Conservation (phyloP, 1,140 invertebrate genomes). For the Pogonomyrmex californicus region DNA sequence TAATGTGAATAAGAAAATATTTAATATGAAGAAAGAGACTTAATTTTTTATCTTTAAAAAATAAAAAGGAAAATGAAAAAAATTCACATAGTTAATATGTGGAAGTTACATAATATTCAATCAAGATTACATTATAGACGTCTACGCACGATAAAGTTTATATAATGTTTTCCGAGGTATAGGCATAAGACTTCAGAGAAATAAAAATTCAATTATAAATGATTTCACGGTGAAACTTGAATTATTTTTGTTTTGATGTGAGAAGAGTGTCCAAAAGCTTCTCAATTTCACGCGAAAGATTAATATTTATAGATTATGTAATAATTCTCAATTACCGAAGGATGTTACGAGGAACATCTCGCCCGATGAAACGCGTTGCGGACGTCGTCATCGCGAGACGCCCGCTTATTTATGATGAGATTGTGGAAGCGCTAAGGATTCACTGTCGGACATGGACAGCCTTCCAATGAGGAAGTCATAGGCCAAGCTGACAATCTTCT, state of each 20-base stretch:
- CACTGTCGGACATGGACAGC: constrained; percentile 10
- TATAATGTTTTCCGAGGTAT: too few species aligned
- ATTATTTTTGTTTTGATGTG: background rate
- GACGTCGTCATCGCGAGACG: constrained; percentile 7
- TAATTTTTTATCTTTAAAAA: too few species aligned
- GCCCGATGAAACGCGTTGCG: background rate
- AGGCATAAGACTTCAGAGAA: too few species aligned
- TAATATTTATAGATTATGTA: constrained; percentile 10
- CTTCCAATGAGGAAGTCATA: constrained; percentile 55
- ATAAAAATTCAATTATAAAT: too few species aligned
- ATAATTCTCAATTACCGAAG: constrained; percentile 27
- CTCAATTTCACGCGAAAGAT: background rate
- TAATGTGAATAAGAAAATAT: background rate
- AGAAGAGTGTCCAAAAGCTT: background rate
- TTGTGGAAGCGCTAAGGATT: constrained; percentile 14
- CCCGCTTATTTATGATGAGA: constrained; percentile 47
- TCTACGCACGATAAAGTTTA: too few species aligned
- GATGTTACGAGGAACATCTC: background rate
- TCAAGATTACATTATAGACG: too few species aligned
- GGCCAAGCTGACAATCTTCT: constrained; percentile 56
- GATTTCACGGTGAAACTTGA: too few species aligned
- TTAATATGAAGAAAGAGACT: background rate
- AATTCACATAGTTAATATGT: too few species aligned
- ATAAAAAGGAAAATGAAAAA: too few species aligned
- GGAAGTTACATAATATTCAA: too few species aligned